phyloP scores from a whole-genome alignment of 2,797 vertebrate genomes.

The Hylomyscus alleni region DNA sequence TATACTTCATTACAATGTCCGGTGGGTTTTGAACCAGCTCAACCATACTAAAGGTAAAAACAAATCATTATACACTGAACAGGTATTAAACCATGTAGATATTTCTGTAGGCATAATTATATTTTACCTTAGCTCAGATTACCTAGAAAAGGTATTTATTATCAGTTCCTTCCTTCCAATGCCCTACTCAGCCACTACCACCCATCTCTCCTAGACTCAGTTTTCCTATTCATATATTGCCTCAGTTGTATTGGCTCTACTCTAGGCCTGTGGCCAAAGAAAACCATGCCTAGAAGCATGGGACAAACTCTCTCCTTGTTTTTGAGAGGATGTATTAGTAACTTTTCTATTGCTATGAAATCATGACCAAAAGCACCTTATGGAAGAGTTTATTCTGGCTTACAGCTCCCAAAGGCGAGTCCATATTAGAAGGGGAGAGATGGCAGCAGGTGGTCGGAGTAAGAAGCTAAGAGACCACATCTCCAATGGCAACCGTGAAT shows the following conservation, averaged over 20 bases:
- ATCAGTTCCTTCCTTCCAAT: slow-evolving; percentile 21
- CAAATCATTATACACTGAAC: slow-evolving; percentile 27
- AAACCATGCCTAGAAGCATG: slow-evolving; percentile 6
- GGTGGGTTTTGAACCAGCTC: slow-evolving; percentile 31
- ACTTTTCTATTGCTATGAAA: background rate
- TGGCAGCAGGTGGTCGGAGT: background rate
- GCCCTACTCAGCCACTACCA: background rate
- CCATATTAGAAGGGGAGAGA: background rate
- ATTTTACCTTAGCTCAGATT: slow-evolving; percentile 63
- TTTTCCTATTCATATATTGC: slow-evolving; percentile 53
- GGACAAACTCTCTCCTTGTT: background rate
- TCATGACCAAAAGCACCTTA: background rate
- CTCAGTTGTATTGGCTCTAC: slow-evolving; percentile 21
- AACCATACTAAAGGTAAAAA: slow-evolving; percentile 52
- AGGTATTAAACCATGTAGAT: slow-evolving; percentile 34
- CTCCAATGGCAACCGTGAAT: background rate
- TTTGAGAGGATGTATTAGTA: background rate
- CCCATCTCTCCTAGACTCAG: slow-evolving; percentile 5
- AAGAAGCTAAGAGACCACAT: background rate
- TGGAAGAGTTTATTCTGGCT: background rate
- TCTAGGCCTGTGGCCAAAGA: slow-evolving; percentile 35
- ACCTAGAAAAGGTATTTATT: slow-evolving; percentile 58
- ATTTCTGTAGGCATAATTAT: slow-evolving; percentile 57
- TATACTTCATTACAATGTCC: slow-evolving; percentile 62
- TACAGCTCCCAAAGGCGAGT: background rate